Evolutionary conservation across 2,888 invertebrate species (phyloP), one percentile per base, ranked within the genome.

Genomic region (Pharmacophagus antenor): DNA sequence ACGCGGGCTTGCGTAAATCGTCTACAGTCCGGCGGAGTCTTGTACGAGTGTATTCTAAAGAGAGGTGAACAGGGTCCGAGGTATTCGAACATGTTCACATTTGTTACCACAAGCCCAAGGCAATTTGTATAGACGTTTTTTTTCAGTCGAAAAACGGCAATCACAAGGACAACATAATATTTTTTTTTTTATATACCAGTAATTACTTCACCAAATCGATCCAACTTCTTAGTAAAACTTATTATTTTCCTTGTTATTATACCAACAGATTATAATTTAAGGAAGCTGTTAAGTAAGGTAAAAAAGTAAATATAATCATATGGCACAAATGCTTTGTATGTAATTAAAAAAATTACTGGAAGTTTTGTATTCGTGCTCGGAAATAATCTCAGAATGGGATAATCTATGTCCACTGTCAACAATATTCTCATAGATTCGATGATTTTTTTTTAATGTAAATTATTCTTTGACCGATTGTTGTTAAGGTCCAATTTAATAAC

Each of bases 331-430:
- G 56, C 51, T 61, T 67, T 65, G 69, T 64, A 67, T 70, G 70
- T 75, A 76, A 81, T 81, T 79, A 82, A 77, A 72, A 74, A 74
- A 80, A 82, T 81, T 80, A 78, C 76, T 63, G 67, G 68, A 67
- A 70, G 72, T 70, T 69, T 70, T 70, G 71, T 73, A 73, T 78
- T 74, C 70, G 74, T 67, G 65, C 31, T 56, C 67, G 67, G 67
- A 73, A 80, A 76, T 76, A 72, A 72, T 67, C 58, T 62, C 61
- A 66, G 64, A 63, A 56, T 60, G 59, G 55, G 37, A 31, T 23
- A 18, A 18, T 31, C 21, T 44, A 42, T 51, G 46, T 12, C 55
- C 55, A 55, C 56, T 59, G 59, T 44, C 44, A 8, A 50, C 23
- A 18, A 15, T n/a, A n/a, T n/a, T n/a, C n/a, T n/a, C n/a, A n/a